Percentiles rank a stretch among this genome's conserved stretches.
Evolutionary conservation across 2,888 invertebrate genomes (phyloP).

Genomic region (Polyommatus iphigenia): DNA sequence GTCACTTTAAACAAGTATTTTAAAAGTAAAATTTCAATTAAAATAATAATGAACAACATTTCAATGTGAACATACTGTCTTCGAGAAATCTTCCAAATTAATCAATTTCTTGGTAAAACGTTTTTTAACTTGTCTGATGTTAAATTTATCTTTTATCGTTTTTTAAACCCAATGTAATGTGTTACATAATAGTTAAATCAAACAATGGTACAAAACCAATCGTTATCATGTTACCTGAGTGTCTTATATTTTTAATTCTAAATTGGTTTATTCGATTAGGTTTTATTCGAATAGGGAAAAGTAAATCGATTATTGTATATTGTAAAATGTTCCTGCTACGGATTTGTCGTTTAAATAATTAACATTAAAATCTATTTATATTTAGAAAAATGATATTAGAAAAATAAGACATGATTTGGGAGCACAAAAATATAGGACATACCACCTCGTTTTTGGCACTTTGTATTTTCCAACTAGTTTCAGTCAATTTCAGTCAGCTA

Average conservation of each 20-base stretch:
- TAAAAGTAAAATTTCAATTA: neutral
- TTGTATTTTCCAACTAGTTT: neutral
- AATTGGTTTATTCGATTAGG: slow-evolving; percentile 3
- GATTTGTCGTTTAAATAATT: slow-evolving; percentile 61
- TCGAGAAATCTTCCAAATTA: neutral
- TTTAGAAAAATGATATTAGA: slow-evolving; percentile 38
- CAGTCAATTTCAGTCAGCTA: too few relatives aligned
- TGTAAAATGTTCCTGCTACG: slow-evolving; percentile 62
- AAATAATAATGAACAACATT: neutral
- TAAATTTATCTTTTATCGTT: neutral
- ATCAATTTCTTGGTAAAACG: neutral
- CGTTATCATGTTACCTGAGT: slow-evolving; percentile 18
- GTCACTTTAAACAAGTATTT: neutral
- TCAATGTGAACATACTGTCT: neutral
- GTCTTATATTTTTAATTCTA: slow-evolving; percentile 26
- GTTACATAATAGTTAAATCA: neutral
- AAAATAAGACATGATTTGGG: slow-evolving; percentile 51
- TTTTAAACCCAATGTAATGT: neutral
- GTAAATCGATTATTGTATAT: slow-evolving; percentile 33
- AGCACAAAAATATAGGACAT: slow-evolving; percentile 58
- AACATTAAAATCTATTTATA: slow-evolving; percentile 48
- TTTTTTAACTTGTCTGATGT: neutral
- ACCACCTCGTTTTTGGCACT: neutral
- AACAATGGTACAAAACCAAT: neutral
- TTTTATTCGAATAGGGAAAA: slow-evolving; percentile 20